These are phyloP conservation scores for Rhamnusium bicolor DNA, from an alignment of 2,888 invertebrate species.

Conservation along the genomic window DNA sequence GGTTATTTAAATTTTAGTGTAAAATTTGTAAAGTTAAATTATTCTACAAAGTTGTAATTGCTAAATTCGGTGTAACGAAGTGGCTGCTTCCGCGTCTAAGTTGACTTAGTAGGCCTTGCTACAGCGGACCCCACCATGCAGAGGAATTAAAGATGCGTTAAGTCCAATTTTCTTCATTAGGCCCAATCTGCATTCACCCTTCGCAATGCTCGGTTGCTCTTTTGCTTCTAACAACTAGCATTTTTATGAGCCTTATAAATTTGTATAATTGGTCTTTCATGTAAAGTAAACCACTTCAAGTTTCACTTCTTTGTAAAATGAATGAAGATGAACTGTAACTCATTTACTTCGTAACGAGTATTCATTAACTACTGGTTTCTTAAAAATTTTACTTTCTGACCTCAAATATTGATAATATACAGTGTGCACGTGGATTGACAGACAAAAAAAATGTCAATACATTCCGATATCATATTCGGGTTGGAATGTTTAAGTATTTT, in stretches of 20 bases:
- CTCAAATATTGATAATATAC: not conserved
- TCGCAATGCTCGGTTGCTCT: slow-evolving; percentile 60
- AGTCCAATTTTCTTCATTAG: slow-evolving; percentile 70
- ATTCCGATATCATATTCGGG: too few species aligned
- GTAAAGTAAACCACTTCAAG: slow-evolving; percentile 58
- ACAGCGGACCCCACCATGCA: slow-evolving; percentile 49
- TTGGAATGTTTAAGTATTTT: too few species aligned
- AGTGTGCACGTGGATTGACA: not conserved
- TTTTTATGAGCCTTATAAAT: slow-evolving; percentile 71
- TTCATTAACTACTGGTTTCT: not conserved
- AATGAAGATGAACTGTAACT: slow-evolving; percentile 45
- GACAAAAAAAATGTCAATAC: too few species aligned
- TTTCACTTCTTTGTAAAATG: slow-evolving; percentile 44
- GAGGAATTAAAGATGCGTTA: slow-evolving; percentile 70
- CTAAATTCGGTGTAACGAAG: slow-evolving; percentile 60
- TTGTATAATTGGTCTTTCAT: slow-evolving; percentile 70
- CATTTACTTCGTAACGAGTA: slow-evolving; percentile 5
- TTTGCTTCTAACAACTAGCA: slow-evolving; percentile 62
- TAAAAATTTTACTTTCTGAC: not conserved
- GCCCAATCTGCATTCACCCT: slow-evolving; percentile 69
- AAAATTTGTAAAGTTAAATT: slow-evolving; percentile 53
- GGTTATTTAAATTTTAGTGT: slow-evolving; percentile 49
- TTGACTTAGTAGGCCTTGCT: slow-evolving; percentile 50
- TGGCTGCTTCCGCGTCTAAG: slow-evolving; percentile 46
- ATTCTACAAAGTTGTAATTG: slow-evolving; percentile 60